Evolutionary conservation across 92 coral and sea anemone species (phyloP).

Genomic region (Porites evermanni): DNA sequence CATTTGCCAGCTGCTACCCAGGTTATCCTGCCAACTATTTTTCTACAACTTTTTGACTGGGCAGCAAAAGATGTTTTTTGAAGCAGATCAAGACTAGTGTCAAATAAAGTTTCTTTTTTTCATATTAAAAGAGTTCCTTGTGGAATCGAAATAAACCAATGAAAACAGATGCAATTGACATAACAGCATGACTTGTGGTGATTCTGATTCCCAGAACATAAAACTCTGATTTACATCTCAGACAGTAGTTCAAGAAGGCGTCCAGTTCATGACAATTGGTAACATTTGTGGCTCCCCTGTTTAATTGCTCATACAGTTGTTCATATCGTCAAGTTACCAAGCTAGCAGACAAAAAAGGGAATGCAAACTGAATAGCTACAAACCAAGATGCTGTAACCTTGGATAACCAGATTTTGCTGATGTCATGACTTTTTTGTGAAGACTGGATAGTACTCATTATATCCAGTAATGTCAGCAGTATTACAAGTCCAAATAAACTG

Average conservation of each 20-base stretch:
- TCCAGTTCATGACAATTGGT: conserved; percentile 55
- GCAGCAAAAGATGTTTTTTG: too few relatives aligned
- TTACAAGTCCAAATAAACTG: not conserved
- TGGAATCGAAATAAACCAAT: conserved; percentile 67
- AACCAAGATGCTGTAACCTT: conserved; percentile 64
- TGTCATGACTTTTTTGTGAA: not conserved
- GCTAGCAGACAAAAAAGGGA: conserved; percentile 76
- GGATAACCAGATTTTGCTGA: conserved; percentile 46
- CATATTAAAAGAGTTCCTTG: conserved; percentile 15
- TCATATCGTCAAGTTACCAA: conserved; percentile 69
- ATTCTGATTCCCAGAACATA: conserved; percentile 42
- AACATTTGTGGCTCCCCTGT: conserved; percentile 22
- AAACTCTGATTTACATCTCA: conserved; percentile 74
- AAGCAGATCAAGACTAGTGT: not conserved
- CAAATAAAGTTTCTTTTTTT: not conserved
- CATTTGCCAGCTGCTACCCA: too few relatives aligned
- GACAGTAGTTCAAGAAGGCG: conserved; percentile 65
- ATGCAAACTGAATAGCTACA: conserved; percentile 73
- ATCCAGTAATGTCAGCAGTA: not conserved
- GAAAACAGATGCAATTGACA: conserved; percentile 64
- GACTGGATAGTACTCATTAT: not conserved
- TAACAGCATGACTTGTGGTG: conserved; percentile 63
- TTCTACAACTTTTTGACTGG: too few relatives aligned
- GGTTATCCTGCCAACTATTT: too few relatives aligned
- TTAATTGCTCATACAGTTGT: conserved; percentile 57